Evolutionary conservation across 2,888 invertebrate genomes (phyloP).

Genomic region (Chamaedrilus cognettii): DNA sequence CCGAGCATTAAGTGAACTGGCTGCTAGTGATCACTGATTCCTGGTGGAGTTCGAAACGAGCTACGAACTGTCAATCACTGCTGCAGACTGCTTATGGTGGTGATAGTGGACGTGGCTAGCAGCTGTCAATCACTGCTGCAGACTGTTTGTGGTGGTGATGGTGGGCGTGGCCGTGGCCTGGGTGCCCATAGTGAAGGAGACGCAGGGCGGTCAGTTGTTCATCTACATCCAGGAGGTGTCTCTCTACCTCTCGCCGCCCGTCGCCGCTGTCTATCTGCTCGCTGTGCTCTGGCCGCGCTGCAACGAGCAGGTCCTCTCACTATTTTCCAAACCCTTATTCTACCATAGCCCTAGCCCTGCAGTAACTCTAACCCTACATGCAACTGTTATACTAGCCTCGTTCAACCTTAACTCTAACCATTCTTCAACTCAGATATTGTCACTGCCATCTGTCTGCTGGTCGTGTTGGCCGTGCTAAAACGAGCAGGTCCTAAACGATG

Average conservation of each 20-base stretch:
- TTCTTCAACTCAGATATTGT: no score
- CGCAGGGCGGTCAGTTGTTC: slow-evolving; percentile 60
- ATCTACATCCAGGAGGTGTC: slow-evolving; percentile 64
- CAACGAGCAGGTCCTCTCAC: slow-evolving; percentile 63
- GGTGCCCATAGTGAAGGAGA: slow-evolving; percentile 63
- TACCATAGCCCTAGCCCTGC: neutral
- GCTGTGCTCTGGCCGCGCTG: slow-evolving; percentile 62
- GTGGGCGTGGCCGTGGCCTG: slow-evolving; percentile 53
- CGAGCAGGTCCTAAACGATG: no score
- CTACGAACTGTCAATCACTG: neutral
- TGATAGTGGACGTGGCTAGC: slow-evolving; percentile 53
- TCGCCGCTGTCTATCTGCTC: slow-evolving; percentile 63
- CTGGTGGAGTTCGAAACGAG: neutral
- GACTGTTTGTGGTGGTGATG: slow-evolving; percentile 54
- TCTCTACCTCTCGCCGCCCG: slow-evolving; percentile 63
- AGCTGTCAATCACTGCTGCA: no score
- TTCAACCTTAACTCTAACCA: no score
- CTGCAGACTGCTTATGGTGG: slow-evolving; percentile 54
- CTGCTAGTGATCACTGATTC: neutral
- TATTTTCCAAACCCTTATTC: no score
- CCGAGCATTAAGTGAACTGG: neutral
- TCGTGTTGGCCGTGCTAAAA: no score
- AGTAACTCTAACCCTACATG: neutral
- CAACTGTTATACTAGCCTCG: no score
- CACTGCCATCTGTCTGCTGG: no score